Evolutionary conservation across 2,797 vertebrate species (phyloP).

Genomic region (Phrynocephalus vlangalii): DNA sequence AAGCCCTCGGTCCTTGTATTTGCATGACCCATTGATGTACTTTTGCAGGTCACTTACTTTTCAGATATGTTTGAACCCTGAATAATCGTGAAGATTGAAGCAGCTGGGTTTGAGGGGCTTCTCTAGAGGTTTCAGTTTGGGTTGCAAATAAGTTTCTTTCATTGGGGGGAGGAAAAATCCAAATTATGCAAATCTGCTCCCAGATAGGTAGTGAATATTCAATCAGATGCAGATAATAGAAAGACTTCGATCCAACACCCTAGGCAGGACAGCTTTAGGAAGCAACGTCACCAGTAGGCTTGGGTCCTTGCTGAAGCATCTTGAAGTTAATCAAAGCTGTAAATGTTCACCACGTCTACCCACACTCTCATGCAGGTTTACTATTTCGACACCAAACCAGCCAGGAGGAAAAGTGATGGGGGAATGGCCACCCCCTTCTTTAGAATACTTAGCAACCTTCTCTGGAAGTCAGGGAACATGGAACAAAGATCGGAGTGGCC

Average conservation of each 20-base stretch:
- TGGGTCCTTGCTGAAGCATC: slow-evolving; percentile 90
- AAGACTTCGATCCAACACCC: slow-evolving; percentile 88
- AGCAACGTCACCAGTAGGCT: slow-evolving; percentile 89
- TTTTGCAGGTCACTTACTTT: slow-evolving; percentile 85
- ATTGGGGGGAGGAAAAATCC: slow-evolving; percentile 74
- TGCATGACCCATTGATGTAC: slow-evolving; percentile 86
- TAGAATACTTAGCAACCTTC: slow-evolving; percentile 75
- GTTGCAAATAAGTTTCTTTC: slow-evolving; percentile 93
- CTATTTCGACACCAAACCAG: slow-evolving; percentile 76
- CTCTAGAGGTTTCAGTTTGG: slow-evolving; percentile 75
- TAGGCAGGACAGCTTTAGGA: slow-evolving; percentile 90
- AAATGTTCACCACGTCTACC: slow-evolving; percentile 78
- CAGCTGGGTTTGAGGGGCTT: slow-evolving; percentile 71
- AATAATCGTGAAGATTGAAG: slow-evolving; percentile 78
- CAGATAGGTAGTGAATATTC: slow-evolving; percentile 89
- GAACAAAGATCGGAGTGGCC: slow-evolving; percentile 81
- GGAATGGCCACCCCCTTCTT: slow-evolving; percentile 55
- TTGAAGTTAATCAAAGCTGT: slow-evolving; percentile 97
- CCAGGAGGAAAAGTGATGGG: slow-evolving; percentile 18
- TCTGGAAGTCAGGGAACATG: slow-evolving; percentile 80
- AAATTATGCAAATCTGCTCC: slow-evolving; percentile 95
- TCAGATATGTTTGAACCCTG: slow-evolving; percentile 79
- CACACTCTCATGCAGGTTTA: slow-evolving; percentile 78
- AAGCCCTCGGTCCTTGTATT: slow-evolving; percentile 88
- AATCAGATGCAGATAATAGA: slow-evolving; percentile 88